Conservation (phyloP, 2,888 invertebrate species). For the Hyppa rectilinea region DNA sequence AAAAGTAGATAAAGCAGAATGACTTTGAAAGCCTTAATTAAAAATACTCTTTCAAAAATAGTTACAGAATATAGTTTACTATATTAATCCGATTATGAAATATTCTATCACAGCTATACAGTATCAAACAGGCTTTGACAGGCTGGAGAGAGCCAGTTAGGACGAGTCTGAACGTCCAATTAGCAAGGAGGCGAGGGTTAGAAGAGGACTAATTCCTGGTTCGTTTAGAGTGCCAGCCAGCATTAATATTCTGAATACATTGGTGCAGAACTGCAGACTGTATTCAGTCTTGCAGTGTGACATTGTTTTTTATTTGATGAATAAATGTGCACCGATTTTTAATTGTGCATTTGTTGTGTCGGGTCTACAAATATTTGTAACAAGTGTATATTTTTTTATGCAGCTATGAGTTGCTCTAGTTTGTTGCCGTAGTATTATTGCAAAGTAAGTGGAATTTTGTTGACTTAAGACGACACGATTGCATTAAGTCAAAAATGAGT, state of each 20-base stretch:
- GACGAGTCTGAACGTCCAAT: conserved; percentile 46
- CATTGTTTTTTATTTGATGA: conserved; percentile 41
- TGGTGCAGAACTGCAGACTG: conserved; percentile 20
- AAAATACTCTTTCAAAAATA: neutral
- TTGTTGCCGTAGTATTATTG: neutral
- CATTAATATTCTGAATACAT: conserved; percentile 57
- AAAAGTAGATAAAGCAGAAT: neutral
- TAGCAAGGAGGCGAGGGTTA: conserved; percentile 38
- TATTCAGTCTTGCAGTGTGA: conserved; percentile 1
- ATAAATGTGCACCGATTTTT: conserved; percentile 20
- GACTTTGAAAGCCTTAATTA: neutral
- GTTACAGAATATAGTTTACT: neutral
- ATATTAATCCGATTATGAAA: neutral
- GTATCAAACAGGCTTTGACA: conserved; percentile 44
- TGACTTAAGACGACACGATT: neutral
- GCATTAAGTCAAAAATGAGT: neutral
- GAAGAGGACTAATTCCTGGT: conserved; percentile 49
- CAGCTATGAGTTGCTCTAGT: neutral
- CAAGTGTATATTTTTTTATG: neutral
- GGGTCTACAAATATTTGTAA: neutral
- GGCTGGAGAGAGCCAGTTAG: conserved; percentile 14
- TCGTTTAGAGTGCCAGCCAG: conserved; percentile 37
- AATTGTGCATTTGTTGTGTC: neutral
- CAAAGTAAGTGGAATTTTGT: neutral
- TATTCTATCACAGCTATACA: conserved; percentile 24